Conservation (phyloP, 1,140 invertebrate species). For the Hycleus phaleratus region DNA sequence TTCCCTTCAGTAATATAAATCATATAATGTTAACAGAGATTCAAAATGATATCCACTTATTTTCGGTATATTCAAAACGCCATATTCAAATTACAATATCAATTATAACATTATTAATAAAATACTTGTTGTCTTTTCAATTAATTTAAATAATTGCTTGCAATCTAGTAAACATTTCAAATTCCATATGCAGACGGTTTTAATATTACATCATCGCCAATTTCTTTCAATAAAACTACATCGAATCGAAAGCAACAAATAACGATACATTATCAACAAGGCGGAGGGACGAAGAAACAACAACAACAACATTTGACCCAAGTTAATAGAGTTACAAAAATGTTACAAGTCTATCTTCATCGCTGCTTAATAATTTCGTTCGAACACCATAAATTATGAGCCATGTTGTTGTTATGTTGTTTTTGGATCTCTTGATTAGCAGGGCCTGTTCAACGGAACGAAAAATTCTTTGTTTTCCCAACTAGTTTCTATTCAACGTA, state of each 20-base stretch:
- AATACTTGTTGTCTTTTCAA: too few relatives aligned
- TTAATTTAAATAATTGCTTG: neutral
- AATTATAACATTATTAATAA: neutral
- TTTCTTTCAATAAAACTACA: neutral
- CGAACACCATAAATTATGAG: slow-evolving; percentile 18
- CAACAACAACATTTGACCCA: neutral
- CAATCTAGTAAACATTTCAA: neutral
- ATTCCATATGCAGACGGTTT: neutral
- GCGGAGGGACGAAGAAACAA: neutral
- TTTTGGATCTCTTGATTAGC: slow-evolving; percentile 23
- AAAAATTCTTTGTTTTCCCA: slow-evolving; percentile 1
- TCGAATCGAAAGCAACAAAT: neutral
- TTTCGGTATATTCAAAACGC: too few relatives aligned
- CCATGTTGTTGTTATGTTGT: slow-evolving; percentile 5
- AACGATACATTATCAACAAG: neutral
- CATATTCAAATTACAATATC: too few relatives aligned
- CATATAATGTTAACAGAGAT: slow-evolving; percentile 19
- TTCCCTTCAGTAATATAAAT: slow-evolving; percentile 21
- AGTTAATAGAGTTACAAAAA: slow-evolving; percentile 14
- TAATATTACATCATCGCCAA: slow-evolving; percentile 5
- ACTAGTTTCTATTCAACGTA: neutral
- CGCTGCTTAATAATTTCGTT: slow-evolving; percentile 10
- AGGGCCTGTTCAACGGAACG: slow-evolving; percentile 5
- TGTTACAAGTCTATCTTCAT: slow-evolving; percentile 14
- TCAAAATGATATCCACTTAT: neutral